A percentile compares a stretch with the other conserved stretches of the same genome.
These are phyloP conservation scores for Platerodrilus igneus DNA, from an alignment of 2,888 invertebrate species.

Conservation along the genomic window DNA sequence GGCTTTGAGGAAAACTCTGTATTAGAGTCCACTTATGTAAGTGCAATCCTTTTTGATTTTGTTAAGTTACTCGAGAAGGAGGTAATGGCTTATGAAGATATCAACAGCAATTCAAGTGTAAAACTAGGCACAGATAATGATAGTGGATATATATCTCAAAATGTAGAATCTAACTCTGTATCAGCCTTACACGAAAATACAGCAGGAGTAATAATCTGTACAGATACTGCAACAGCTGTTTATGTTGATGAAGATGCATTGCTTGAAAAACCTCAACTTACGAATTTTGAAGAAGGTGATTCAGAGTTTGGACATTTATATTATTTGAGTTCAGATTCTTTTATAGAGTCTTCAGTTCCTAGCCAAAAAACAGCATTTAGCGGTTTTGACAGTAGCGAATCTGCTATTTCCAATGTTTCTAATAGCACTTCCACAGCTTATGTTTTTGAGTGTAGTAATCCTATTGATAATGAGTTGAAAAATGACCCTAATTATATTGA, in stretches of 20 bases:
- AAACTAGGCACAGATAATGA: slow-evolving; percentile 38
- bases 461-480: not conserved
- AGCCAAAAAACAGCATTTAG: slow-evolving; percentile 27
- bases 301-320: slow-evolving; percentile 25
- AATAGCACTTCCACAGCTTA: slow-evolving; percentile 23
- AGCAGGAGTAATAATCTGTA: too few species aligned
- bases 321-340: slow-evolving; percentile 24
- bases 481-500: not conserved
- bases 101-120: not conserved
- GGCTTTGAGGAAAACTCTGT: too few species aligned
- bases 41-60: too few species aligned
- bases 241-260: slow-evolving; percentile 42
- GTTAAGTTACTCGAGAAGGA: slow-evolving; percentile 11
- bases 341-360: slow-evolving; percentile 28
- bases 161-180: slow-evolving; percentile 41
- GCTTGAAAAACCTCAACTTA: slow-evolving; percentile 38
- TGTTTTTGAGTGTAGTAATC: not conserved
- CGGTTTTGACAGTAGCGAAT: slow-evolving; percentile 30
- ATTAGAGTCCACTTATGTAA: too few species aligned
- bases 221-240: slow-evolving; percentile 28
- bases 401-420: slow-evolving; percentile 25
- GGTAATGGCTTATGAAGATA: slow-evolving; percentile 3
- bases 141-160: slow-evolving; percentile 45
- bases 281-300: slow-evolving; percentile 18
- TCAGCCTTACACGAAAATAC: too few species aligned